Evolutionary conservation across 2,113 vertebrate species (phyloP), one percentile per base, ranked within the genome.

Genomic region (Ia io): DNA sequence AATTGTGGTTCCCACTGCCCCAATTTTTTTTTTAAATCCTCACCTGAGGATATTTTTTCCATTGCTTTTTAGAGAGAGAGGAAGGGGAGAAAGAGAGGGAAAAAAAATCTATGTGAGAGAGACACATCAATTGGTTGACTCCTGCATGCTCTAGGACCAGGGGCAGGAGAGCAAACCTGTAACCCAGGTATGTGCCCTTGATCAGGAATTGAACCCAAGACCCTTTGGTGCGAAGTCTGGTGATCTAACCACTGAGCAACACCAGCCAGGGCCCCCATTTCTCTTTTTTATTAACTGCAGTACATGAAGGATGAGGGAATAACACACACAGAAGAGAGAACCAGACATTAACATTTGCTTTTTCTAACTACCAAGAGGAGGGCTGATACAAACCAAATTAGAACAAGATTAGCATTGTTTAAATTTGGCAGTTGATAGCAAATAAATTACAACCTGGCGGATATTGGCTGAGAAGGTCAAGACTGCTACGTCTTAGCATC

Each of bases 401-500:
- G 63, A 97, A 85, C 35, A 94, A 70, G 65, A 97, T 85, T 97
- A 90, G 87, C 96, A 95, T 95, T 95, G 97, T 88, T 84, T 97
- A 91, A 95, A 95, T 96, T 90, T 96, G 85, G 95, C 96, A 86
- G 76, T 87, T 96, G 96, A 94, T 92, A 97, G 98, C 88, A 98
- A 98, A 96, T 83, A 18, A 98, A 98, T 97, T 98, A 96, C 95
- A 98, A 97, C 92, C 85, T 84, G 96, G 88, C 93, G 97, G 95
- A 96, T 98, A 97, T 97, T 96, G 97, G 94, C 93, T 93, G 17
- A 90, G 88, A 97, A 97, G 83, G 95, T 88, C 95, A 95, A 95
- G 97, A 97, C 94, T 97, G 84, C 67, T 96, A 92, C 94, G 84
- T 97, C 90, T 89, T 91, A 84, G 65, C 40, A 83, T 93, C 5